Evolutionary conservation across 2,113 vertebrate genomes (phyloP), one percentile per base, ranked within the genome.

Genomic region (Megaceryle maxima): DNA sequence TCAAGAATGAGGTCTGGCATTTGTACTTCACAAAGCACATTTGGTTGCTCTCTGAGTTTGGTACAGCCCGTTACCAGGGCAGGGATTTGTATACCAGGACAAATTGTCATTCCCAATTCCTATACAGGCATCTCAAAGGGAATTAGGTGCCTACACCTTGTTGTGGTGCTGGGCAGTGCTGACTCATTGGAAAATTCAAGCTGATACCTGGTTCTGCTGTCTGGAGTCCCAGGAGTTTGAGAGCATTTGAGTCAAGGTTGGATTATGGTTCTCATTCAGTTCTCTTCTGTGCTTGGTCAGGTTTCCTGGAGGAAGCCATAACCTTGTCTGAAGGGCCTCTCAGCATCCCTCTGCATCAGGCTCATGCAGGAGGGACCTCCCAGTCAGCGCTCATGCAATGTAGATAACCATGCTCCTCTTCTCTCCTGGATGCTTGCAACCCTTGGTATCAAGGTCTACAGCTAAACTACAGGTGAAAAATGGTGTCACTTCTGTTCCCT

Each of bases 321-420:
- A 80, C n/a, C 22, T 59, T 6, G 0, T 21, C 22, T 29, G 35
- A 92, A 56, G 44, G n/a, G 26, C 63, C 7, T 12, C 25, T 69
- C 0, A 0, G 55, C 76, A 50, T 21, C 33, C 75, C 37, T 74
- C 41, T 74, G 55, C 33, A 33, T 31, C 3, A 9, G 18, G 11
- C 31, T 76, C 25, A 31, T 20, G 9, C 29, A 48, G 59, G 29
- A 81, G 62, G n/a, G 59, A 62, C 48, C 11, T 55, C n/a, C 22
- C 0, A 1, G 18, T 53, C 26, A 53, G 79, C 2, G 0, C 43
- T 0, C 4, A n/a, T 14, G 13, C 24, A 57, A 19, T 5, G 1
- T 2, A 57, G 22, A 50, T 4, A 80, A 35, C 60, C 21, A 6
- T 0, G 0, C 25, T 20, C 41, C 11, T 5, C 51, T 41, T 20